Evolutionary conservation across 2,797 vertebrate genomes (phyloP), one percentile per base, ranked within the genome.

Genomic region (Neoniphon sammara): DNA sequence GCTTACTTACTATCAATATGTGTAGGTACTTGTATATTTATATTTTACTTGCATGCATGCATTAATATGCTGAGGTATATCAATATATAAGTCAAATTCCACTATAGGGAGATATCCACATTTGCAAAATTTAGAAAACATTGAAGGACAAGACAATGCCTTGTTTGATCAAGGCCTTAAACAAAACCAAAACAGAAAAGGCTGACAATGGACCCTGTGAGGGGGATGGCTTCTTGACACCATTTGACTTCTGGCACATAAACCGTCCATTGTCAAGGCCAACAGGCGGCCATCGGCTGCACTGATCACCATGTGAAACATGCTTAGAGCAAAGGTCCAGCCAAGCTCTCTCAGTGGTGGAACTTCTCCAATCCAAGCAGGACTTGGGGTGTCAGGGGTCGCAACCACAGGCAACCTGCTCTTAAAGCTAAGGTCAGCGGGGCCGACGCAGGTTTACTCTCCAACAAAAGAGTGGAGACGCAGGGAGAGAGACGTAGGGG

Each of bases 231-330:
- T 88, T 85, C 72, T 85, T 86, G 79, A 88, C 82, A 83, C 78
- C 27, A 12, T 84, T 81, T 86, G 78, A 85, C 85, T 75, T 52
- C 57, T 69, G 68, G 49, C 78, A 78, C 69, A 68, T 80, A 78
- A 83, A 85, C 27, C 49, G 7, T 44, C 83, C 87, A 87, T 89
- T 90, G 88, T 91, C 90, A 91, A 86, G 84, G 84, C 82, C 83
- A 83, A 81, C 75, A 73, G 84, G 85, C 80, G 14, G 46, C 78
- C 81, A 76, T 80, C 60, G 77, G 68, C 70, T 55, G 63, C 63
- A 50, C 74, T 73, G 83, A 89, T 88, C 72, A 62, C 82, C 84
- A 83, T 86, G 79, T 86, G 74, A 87, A 89, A 86, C 73, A 54
- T 83, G 83, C 78, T 89, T 83, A 78, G 73, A 69, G 34, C 21